A percentile compares a stretch with the other conserved stretches of the same genome.
Evolutionary conservation across 2,888 invertebrate species (phyloP).

Genomic region (Torymus auratus): DNA sequence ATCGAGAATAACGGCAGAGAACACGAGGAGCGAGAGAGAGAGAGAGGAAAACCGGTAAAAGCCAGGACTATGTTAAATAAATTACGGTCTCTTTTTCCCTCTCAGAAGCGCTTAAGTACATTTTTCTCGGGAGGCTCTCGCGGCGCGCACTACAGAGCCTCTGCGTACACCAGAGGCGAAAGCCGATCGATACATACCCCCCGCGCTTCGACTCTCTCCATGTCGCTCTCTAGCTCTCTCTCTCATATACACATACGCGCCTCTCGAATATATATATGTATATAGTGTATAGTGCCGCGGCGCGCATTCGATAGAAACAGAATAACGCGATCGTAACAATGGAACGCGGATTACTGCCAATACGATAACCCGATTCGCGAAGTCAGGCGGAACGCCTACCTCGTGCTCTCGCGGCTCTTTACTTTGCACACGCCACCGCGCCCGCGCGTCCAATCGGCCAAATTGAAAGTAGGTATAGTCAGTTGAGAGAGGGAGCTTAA

Average conservation of each 20-base stretch:
- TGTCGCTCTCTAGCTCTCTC: no score
- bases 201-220: background rate
- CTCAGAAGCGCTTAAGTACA: background rate
- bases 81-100: conserved; percentile 27
- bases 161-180: background rate
- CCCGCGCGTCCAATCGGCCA: conserved; percentile 9
- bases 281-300: no score
- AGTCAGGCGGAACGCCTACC: background rate
- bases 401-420: no score
- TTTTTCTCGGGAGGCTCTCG: background rate
- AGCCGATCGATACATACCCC: conserved; percentile 21
- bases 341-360: conserved; percentile 40
- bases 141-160: background rate
- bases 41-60: background rate
- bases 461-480: conserved; percentile 18
- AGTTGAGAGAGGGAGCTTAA: conserved; percentile 5
- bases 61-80: conserved; percentile 14
- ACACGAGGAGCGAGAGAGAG: no score
- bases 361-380: conserved; percentile 35
- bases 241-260: background rate
- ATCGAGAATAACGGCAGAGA: no score
- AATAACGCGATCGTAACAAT: conserved; percentile 33
- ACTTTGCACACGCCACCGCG: no score
- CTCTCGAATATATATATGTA: no score
- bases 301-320: background rate